Evolutionary conservation across 2,113 vertebrate genomes (phyloP).

Genomic region (Amia ocellicauda): DNA sequence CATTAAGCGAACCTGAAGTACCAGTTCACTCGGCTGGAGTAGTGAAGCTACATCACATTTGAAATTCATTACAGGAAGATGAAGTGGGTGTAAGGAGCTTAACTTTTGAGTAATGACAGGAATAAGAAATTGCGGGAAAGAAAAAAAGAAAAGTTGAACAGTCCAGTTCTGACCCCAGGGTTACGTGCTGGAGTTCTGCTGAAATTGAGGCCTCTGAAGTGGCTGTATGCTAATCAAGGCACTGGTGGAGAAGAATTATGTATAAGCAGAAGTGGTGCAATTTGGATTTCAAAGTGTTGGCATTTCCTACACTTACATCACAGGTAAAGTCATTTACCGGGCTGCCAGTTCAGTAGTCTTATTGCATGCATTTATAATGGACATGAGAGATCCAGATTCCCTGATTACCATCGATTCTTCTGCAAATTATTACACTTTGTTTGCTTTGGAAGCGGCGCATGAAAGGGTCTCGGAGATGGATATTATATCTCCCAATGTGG

Average conservation of each 20-base stretch:
- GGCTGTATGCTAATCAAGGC: not conserved
- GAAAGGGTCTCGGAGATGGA: constrained; percentile 33
- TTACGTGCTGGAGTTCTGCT: not conserved
- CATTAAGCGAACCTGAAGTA: too few species aligned
- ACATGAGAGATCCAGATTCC: constrained; percentile 23
- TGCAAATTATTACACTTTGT: constrained; percentile 36
- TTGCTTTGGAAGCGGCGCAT: constrained; percentile 35
- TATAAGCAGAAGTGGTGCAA: constrained; percentile 12
- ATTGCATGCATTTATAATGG: constrained; percentile 27
- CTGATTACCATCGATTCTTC: constrained; percentile 44
- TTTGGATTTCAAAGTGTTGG: constrained; percentile 23
- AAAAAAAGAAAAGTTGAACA: too few species aligned
- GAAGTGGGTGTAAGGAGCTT: too few species aligned
- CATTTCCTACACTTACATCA: constrained; percentile 21
- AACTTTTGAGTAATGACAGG: too few species aligned
- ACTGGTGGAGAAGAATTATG: not conserved
- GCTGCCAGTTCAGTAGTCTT: constrained; percentile 8
- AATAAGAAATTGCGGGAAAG: too few species aligned
- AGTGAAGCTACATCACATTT: too few species aligned
- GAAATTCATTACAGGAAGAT: too few species aligned
- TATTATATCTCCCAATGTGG: constrained; percentile 35
- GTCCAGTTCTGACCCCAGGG: not conserved
- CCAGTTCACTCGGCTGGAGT: too few species aligned
- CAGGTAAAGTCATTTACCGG: constrained; percentile 32
- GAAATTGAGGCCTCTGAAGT: not conserved